These are phyloP conservation scores for Holacanthus passer DNA, from an alignment of 2,113 vertebrate genomes.

Conservation along the genomic window DNA sequence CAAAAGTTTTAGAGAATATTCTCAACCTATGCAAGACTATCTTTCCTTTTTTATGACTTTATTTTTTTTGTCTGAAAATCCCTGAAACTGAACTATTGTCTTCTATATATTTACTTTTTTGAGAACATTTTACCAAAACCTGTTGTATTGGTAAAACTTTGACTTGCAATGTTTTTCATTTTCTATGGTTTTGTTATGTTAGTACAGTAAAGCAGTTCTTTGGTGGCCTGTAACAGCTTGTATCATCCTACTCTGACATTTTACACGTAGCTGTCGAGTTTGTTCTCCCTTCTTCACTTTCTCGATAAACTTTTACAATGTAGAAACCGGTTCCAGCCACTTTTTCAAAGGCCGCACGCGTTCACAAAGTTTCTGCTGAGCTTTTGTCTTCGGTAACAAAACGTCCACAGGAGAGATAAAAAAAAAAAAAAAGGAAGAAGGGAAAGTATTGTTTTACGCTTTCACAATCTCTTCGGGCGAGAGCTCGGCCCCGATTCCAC, in stretches of 20 bases:
- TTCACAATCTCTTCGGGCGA: slow-evolving; percentile 70
- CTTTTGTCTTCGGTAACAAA: slow-evolving; percentile 33
- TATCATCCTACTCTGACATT: slow-evolving; percentile 24
- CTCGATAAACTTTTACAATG: slow-evolving; percentile 29
- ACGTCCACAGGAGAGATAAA: slow-evolving; percentile 24
- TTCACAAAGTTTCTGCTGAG: slow-evolving; percentile 29
- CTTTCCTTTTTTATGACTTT: neutral
- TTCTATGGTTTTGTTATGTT: too few relatives aligned
- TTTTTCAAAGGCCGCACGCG: neutral
- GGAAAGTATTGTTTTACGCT: slow-evolving; percentile 75
- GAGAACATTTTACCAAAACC: neutral
- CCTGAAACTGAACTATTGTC: neutral
- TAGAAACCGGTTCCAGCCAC: slow-evolving; percentile 5
- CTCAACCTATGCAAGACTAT: neutral
- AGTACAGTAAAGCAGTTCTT: neutral
- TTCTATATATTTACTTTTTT: neutral
- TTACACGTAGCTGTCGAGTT: slow-evolving; percentile 12
- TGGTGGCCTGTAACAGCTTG: neutral
- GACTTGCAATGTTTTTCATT: too few relatives aligned
- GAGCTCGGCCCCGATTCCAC: slow-evolving; percentile 50
- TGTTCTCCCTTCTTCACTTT: neutral
- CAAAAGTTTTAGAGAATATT: neutral
- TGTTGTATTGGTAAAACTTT: neutral
- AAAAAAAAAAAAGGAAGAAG: slow-evolving; percentile 25
- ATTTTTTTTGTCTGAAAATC: neutral